These are phyloP conservation scores for Taenioides sp. DNA, from an alignment of 2,797 vertebrate species.

Conservation along the genomic window DNA sequence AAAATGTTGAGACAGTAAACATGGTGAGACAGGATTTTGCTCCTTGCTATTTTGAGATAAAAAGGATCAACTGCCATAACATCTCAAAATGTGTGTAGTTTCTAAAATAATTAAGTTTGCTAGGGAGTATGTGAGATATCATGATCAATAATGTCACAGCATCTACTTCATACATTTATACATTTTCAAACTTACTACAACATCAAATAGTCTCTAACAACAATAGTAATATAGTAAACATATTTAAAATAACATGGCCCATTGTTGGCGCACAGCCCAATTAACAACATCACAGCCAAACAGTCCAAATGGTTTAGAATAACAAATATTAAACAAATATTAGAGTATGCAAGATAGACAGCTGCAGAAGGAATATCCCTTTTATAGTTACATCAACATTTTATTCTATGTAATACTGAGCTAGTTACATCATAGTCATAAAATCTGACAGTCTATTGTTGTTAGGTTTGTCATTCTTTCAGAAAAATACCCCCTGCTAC, in stretches of 20 bases:
- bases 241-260: too few relatives aligned
- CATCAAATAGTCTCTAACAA: neutral
- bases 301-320: neutral
- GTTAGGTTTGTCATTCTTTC: neutral
- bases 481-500: neutral
- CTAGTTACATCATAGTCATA: slow-evolving; percentile 1
- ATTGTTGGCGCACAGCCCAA: neutral
- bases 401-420: neutral
- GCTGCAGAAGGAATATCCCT: neutral
- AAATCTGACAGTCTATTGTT: neutral
- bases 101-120: neutral
- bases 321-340: neutral
- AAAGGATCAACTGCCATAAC: neutral
- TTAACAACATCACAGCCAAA: neutral
- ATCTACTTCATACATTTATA: neutral
- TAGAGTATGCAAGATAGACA: neutral
- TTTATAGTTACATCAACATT: neutral
- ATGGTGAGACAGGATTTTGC: neutral
- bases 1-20: neutral
- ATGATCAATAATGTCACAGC: neutral
- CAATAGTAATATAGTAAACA: neutral
- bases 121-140: neutral
- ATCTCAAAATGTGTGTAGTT: neutral
- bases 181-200: neutral
- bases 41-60: neutral